Evolutionary conservation across 2,888 invertebrate species (phyloP).

Genomic region (Drosophila recens): DNA sequence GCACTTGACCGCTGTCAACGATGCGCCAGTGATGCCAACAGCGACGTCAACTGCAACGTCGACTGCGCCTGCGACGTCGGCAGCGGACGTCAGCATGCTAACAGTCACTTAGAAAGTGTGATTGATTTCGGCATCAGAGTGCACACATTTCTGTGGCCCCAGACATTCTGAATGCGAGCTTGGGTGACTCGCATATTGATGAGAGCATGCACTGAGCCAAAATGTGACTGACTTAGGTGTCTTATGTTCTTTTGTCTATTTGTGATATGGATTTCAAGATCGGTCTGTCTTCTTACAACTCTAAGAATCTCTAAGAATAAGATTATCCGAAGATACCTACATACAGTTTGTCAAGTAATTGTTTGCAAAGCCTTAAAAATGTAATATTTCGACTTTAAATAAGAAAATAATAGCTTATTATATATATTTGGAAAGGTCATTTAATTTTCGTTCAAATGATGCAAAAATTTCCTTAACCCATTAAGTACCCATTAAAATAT

Average conservation of each 20-base stretch:
- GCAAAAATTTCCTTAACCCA: too few relatives aligned
- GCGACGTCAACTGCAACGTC: slow-evolving; percentile 17
- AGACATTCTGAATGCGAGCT: slow-evolving; percentile 73
- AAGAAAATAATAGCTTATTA: too few relatives aligned
- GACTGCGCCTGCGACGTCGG: not conserved
- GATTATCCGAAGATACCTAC: too few relatives aligned
- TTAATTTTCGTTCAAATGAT: too few relatives aligned
- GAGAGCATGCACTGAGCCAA: slow-evolving; percentile 28
- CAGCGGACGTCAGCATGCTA: slow-evolving; percentile 24
- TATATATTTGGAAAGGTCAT: too few relatives aligned
- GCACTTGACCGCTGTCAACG: slow-evolving; percentile 52
- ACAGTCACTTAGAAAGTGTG: slow-evolving; percentile 80
- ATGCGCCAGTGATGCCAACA: slow-evolving; percentile 31
- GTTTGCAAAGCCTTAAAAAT: too few relatives aligned
- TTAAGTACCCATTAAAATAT: too few relatives aligned
- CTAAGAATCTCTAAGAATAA: too few relatives aligned
- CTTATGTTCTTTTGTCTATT: not conserved
- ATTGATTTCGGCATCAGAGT: slow-evolving; percentile 81
- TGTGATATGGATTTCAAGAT: not conserved
- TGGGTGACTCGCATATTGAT: slow-evolving; percentile 65
- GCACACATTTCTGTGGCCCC: slow-evolving; percentile 74
- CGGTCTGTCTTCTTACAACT: too few relatives aligned
- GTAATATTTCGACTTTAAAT: too few relatives aligned
- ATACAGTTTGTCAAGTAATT: too few relatives aligned
- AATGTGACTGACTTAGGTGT: not conserved